phyloP scores from a whole-genome alignment of 2,113 vertebrate species.

The Stercorarius parasiticus region DNA sequence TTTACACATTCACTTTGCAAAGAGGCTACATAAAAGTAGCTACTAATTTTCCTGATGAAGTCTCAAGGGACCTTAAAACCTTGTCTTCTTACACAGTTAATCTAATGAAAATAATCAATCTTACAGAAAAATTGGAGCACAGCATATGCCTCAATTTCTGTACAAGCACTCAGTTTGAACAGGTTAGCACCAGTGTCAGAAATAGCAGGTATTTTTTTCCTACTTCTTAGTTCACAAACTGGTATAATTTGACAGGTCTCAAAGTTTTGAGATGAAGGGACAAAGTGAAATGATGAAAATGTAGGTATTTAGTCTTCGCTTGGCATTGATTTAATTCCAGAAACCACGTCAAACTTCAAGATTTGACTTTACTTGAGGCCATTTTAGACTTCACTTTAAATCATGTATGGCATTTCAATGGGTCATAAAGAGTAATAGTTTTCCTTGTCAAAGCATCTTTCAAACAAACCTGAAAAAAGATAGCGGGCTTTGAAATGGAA shows the following conservation, averaged over 20 bases:
- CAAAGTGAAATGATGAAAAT: neutral
- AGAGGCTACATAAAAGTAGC: neutral
- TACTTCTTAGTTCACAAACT: neutral
- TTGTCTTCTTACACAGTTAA: neutral
- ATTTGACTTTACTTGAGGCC: neutral
- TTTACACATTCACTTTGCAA: neutral
- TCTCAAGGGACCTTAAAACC: neutral
- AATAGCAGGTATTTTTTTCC: neutral
- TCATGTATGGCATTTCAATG: conserved; percentile 19
- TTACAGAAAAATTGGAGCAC: neutral
- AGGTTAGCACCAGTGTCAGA: neutral
- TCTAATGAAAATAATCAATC: neutral
- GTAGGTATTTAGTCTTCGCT: neutral
- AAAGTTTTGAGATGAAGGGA: conserved; percentile 27
- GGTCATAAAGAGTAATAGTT: conserved; percentile 45
- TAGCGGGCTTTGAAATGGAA: conserved; percentile 24
- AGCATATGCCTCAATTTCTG: neutral
- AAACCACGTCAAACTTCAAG: neutral
- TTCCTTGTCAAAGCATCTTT: conserved; percentile 37
- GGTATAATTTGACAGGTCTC: neutral
- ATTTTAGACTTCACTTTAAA: conserved; percentile 26
- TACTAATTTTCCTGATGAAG: neutral
- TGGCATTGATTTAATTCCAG: neutral
- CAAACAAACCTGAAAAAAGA: conserved; percentile 20
- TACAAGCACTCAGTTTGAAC: neutral